Conservation (phyloP, 53 echinoderm and acorn worm genomes). For the Holothuria leucospilota region DNA sequence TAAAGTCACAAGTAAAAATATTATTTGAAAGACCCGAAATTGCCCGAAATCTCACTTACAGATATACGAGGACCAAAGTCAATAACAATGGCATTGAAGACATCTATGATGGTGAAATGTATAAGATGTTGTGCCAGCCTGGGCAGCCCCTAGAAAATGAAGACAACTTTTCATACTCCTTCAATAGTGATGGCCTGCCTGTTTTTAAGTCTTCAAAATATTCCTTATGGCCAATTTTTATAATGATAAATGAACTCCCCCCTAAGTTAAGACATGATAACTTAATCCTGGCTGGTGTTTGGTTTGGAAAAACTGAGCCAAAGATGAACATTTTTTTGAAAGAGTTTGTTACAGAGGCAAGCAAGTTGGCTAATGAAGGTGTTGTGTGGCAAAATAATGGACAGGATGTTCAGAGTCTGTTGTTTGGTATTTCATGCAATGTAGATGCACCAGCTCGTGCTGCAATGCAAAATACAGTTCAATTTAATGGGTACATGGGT, state of each 20-base stretch:
- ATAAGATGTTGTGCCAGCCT: not conserved
- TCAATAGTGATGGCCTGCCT: constrained; percentile 6
- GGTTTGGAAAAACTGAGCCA: constrained; percentile 45
- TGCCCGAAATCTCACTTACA: not conserved
- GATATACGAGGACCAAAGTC: not conserved
- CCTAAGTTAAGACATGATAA: constrained; percentile 1
- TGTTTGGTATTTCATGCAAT: constrained; percentile 52
- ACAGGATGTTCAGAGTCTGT: constrained; percentile 31
- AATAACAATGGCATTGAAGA: not conserved
- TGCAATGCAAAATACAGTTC: constrained; percentile 59
- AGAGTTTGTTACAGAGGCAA: constrained; percentile 26
- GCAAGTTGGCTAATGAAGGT: not conserved
- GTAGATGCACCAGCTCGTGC: constrained; percentile 65
- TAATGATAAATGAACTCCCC: constrained; percentile 37
- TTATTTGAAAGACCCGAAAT: not conserved
- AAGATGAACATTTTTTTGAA: constrained; percentile 17
- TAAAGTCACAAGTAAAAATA: not conserved
- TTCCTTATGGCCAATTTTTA: constrained; percentile 40
- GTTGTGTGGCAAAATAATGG: constrained; percentile 17
- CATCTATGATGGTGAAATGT: not conserved
- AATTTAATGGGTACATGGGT: constrained; percentile 69
- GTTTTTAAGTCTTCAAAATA: constrained; percentile 21
- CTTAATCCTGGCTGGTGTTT: constrained; percentile 23
- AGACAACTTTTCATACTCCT: constrained; percentile 13
- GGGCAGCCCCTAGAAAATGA: not conserved